Base-by-base conservation (phyloP, 2,113 vertebrate genomes). In the Eulacestoma nigropectus region DNA sequence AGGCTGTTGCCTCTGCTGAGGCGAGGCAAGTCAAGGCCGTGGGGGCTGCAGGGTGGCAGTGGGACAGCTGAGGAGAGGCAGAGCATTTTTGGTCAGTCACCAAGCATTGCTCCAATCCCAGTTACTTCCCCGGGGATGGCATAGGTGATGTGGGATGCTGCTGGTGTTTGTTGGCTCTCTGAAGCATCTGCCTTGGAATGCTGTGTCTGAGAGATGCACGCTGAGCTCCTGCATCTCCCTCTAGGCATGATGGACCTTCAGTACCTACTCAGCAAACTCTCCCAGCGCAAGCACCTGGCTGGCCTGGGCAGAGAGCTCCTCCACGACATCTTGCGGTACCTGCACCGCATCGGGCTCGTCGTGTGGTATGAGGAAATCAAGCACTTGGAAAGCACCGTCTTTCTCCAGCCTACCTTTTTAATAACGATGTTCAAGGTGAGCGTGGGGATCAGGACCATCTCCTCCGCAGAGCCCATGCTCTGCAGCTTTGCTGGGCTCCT, bases 391-490 rank as follows among this genome's bases (percentile, higher is more conserved):
- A 92, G 60, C 42, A 97, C 85, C 0, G 87, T 98, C 46, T 98
- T 98, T 79, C 94, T 98, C 16, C 95, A 96, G 75, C 98, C 98
- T 21, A 78, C 97, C 5, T 96, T 98, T 80, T 96, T 98, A 57
- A 98, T 98, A 77, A 97, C 95, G 1, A 64, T 98, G 65, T 98
- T 98, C 80, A 98, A 98, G 97, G 98, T 98, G 52, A 95, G 92
- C 0, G 0, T 30, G 49, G 32, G 39, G 32, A 41, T 44, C 33
- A 21, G 30, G 60, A 33, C 18, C 2, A 1, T 39, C 59, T 53
- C 10, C 44, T 49, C 52, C 30, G 10, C 8, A 47, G 44, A 30
- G 10, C 27, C 60, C 30, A 19, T 22, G 62, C n/a, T 84, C 57
- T 80, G 73, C 41, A 70, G 64, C 37, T 84, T 50, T 50, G 15